Base-by-base conservation (phyloP, 2,888 invertebrate species). In the Chouioia cunea region DNA sequence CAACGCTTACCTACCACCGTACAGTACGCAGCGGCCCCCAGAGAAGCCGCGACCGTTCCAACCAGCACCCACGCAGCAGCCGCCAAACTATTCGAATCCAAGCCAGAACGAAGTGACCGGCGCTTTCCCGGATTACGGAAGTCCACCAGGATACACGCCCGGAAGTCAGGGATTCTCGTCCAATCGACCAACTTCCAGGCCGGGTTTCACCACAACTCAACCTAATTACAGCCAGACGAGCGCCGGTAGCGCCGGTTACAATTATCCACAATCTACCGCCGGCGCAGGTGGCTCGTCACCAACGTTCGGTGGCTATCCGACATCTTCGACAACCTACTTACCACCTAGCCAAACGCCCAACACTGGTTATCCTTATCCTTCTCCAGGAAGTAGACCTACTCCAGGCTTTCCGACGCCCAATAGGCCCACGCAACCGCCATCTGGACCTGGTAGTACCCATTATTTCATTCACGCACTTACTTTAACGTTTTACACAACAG, bases 21-120 rank as follows among this genome's bases (percentile, higher is more conserved):
- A 89, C 67, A 87, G 87, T 72, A 88, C 88, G 70, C 84, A 83
- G 48, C 78, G 85, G 53, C 83, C 84, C 16, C 89, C 91, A 1
- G 91, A 92, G 79, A 90, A 88, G 80, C 92, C 92, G n/a, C 87
- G 92, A 76, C 92, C 92, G 0, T 92, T 92, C 81, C 89, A 91
- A 81, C 88, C 90, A 4, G 83, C 85, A 0, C 76, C 83, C 15
- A 81, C 82, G 0, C 76, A 84, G 77, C 58, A 86, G 83, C 60
- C 85, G 76, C 75, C 85, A 79, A 68, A 84, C 82, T 59, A 87
- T 78, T 79, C 82, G 8, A 78, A 79, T 27, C 79, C 81, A 1
- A 76, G 79, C 10, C 78, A 75, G 57, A 70, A 77, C 65, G 77
- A 76, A 12, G 75, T 75, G 64, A 71, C 84, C 77, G 77, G 78